Conservation (phyloP, 2,797 vertebrate genomes). For the Cirrhinus mrigala region DNA sequence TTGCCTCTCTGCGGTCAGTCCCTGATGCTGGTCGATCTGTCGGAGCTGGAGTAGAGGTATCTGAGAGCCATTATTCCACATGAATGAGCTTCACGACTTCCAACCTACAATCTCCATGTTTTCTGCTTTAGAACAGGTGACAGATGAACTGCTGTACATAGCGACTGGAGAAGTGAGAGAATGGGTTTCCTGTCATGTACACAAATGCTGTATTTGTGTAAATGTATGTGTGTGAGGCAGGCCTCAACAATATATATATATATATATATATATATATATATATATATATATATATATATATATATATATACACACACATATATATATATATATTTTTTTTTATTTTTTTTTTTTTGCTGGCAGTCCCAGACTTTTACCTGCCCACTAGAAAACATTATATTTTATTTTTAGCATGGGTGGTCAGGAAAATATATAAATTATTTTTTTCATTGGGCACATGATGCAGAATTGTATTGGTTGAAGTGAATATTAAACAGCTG, state of each 20-base stretch:
- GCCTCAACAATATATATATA: neutral
- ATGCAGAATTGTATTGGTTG: neutral
- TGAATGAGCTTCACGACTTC: constrained; percentile 36
- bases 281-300: no score
- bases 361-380: neutral
- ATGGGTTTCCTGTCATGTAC: neutral
- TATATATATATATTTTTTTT: no score
- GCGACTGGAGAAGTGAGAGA: constrained; percentile 14
- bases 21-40: constrained; percentile 27
- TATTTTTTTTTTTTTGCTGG: neutral
- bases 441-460: neutral
- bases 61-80: constrained; percentile 45
- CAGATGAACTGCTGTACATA: constrained; percentile 35
- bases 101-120: constrained; percentile 46
- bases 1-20: constrained; percentile 36
- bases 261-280: no score
- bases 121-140: constrained; percentile 29
- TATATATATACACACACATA: no score
- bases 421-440: neutral
- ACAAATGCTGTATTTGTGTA: constrained; percentile 9
- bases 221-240: neutral
- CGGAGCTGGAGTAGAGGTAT: constrained; percentile 30
- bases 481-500: neutral
- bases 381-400: neutral
- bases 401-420: neutral